Conservation (phyloP, 1,140 invertebrate species). For the Euura lappo region DNA sequence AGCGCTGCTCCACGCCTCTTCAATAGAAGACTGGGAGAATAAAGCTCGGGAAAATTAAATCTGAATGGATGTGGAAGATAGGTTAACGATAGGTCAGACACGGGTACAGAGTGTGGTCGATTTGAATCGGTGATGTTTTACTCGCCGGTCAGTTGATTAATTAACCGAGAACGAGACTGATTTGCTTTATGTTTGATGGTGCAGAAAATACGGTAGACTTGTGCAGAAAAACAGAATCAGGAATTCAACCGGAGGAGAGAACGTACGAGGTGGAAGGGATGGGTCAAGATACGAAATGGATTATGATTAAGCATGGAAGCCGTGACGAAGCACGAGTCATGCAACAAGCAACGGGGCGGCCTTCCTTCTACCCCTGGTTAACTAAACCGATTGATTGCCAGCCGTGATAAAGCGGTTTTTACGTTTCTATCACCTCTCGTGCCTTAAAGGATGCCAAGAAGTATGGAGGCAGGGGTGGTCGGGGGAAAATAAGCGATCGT, state of each 20-base stretch:
- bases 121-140: background rate
- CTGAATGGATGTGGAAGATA: too few species aligned
- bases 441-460: background rate
- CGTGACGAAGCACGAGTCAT: slow-evolving; percentile 23
- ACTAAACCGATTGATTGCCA: slow-evolving; percentile 22
- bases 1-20: too few species aligned
- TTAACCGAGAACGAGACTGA: background rate
- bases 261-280: background rate
- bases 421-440: slow-evolving; percentile 16
- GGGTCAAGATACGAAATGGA: slow-evolving; percentile 17
- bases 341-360: slow-evolving; percentile 17
- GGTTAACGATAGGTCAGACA: too few species aligned
- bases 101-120: too few species aligned
- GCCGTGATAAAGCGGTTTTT: slow-evolving; percentile 27
- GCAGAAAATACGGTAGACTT: background rate
- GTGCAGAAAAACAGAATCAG: slow-evolving; percentile 4
- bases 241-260: background rate
- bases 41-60: too few species aligned
- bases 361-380: background rate
- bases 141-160: background rate
- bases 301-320: slow-evolving; percentile 23
- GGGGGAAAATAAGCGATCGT: background rate
- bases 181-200: background rate
- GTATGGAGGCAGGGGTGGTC: background rate
- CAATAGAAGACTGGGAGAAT: too few species aligned